Evolutionary conservation across 1,140 invertebrate genomes (phyloP).

Genomic region (Aphelinus atriplicis): DNA sequence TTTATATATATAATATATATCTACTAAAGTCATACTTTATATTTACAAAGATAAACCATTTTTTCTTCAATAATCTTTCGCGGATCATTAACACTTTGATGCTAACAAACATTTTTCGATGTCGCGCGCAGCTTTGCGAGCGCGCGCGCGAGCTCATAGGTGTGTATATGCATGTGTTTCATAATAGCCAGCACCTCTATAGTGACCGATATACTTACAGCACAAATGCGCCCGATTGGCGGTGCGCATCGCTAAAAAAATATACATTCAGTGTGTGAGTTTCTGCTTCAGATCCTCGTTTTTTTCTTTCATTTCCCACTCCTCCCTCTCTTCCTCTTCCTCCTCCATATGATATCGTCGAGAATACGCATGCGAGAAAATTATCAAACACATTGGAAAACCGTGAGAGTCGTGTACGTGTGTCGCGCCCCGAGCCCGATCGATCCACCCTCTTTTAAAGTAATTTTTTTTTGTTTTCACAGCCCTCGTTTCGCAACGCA

Average conservation of each 20-base stretch:
- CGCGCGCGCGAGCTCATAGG: constrained; percentile 3
- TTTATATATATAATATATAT: constrained; percentile 48
- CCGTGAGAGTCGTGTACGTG: neutral
- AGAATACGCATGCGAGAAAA: constrained; percentile 53
- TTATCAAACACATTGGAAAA: constrained; percentile 15
- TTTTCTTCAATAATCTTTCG: constrained; percentile 60
- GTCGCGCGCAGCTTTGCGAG: constrained; percentile 51
- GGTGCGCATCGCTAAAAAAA: constrained; percentile 49
- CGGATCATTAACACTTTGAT: constrained; percentile 62
- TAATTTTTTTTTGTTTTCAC: constrained; percentile 56
- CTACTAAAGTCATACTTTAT: constrained; percentile 52
- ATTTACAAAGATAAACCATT: constrained; percentile 59
- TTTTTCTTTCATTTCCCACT: constrained; percentile 30
- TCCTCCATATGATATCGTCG: too few species aligned
- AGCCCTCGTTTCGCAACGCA: constrained; percentile 61
- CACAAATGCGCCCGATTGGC: constrained; percentile 50
- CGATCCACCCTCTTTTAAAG: constrained; percentile 36
- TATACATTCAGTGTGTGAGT: constrained; percentile 43
- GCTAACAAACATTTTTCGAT: constrained; percentile 67
- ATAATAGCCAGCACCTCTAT: constrained; percentile 60
- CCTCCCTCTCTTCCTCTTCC: neutral
- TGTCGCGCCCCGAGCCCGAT: constrained; percentile 37
- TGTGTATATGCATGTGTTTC: constrained; percentile 20
- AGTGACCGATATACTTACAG: constrained; percentile 51
- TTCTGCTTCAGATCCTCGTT: constrained; percentile 36